Base-by-base conservation (phyloP, 2,888 invertebrate species). In the Spodoptera exigua region DNA sequence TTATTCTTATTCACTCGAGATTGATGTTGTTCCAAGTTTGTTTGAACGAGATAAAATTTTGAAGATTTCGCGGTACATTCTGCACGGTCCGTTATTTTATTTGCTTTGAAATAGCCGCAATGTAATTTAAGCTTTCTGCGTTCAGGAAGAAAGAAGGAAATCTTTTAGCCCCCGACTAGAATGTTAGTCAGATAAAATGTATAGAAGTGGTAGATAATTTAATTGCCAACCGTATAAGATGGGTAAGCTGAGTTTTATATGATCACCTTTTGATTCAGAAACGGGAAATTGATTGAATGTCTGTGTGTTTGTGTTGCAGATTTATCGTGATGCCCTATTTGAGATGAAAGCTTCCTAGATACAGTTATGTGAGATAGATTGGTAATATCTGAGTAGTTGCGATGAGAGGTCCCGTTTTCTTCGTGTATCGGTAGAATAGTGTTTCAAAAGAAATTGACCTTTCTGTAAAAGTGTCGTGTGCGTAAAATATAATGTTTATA, bases 51-150 rank as follows among this genome's bases (percentile, higher is more conserved):
- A 73, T 70, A 73, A 68, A 70, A 76, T 71, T 81, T 79, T 59
- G 71, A 70, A 61, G 76, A 82, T 83, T 83, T 83, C 70, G 71
- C 72, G 79, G 74, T 58, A 64, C 52, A 72, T 82, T 82, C 69
- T 73, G 63, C 74, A 83, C 55, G 79, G 77, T 58, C 74, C 70
- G 64, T 81, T 80, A 78, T 52, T 73, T 58, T 77, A 67, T 74
- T 76, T 78, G 69, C 68, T 66, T 63, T 67, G 54, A 52, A 13
- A 37, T 44, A n/a, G 7, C 10, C 1, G 9, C 18, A 47, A 54
- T 13, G 36, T 0, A 60, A 41, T 69, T 60, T 51, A 13, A 51
- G 36, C 61, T 56, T 44, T 70, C 44, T 39, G 2, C 0, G 2
- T 9, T 10, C 2, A 11, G 1, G 2, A 14, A 40, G 21, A 65